These are phyloP conservation scores for Nothocercus julius DNA, from an alignment of 2,113 vertebrate species.

Conservation along the genomic window DNA sequence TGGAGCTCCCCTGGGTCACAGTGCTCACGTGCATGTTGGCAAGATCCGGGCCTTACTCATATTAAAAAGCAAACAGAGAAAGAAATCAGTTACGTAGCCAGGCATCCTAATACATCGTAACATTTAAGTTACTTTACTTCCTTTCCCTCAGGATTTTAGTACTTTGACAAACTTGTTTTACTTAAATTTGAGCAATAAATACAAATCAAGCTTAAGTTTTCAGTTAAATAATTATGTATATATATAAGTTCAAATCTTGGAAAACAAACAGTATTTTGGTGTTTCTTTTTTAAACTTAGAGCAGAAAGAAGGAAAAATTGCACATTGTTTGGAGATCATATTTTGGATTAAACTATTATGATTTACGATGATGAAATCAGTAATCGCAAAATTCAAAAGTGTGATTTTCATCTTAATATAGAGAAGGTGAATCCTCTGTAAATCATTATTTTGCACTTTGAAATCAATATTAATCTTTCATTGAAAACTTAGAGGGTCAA, in stretches of 20 bases:
- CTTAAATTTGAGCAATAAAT: conserved; percentile 85
- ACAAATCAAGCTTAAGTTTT: conserved; percentile 72
- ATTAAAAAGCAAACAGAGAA: not conserved
- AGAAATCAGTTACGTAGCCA: not conserved
- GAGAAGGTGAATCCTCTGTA: conserved; percentile 71
- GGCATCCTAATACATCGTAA: conserved; percentile 46
- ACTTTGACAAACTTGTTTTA: conserved; percentile 79
- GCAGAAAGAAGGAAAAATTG: conserved; percentile 59
- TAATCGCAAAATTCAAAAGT: conserved; percentile 61
- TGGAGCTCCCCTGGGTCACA: not conserved
- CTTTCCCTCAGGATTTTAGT: conserved; percentile 78
- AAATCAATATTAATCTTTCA: conserved; percentile 58
- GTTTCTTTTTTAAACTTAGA: conserved; percentile 62
- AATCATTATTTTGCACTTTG: conserved; percentile 80
- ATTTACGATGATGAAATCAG: conserved; percentile 32
- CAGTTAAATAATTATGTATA: conserved; percentile 62
- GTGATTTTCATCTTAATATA: conserved; percentile 57
- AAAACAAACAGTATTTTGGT: conserved; percentile 65
- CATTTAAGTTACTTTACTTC: conserved; percentile 69
- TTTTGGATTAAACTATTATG: conserved; percentile 63
- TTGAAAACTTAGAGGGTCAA: conserved; percentile 55
- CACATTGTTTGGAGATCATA: conserved; percentile 60
- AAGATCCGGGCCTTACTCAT: conserved; percentile 6
- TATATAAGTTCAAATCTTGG: conserved; percentile 65
- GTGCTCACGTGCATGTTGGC: not conserved